Evolutionary conservation across 2,888 invertebrate genomes (phyloP), one percentile per base, ranked within the genome.

Genomic region (Teleiodes luculella): DNA sequence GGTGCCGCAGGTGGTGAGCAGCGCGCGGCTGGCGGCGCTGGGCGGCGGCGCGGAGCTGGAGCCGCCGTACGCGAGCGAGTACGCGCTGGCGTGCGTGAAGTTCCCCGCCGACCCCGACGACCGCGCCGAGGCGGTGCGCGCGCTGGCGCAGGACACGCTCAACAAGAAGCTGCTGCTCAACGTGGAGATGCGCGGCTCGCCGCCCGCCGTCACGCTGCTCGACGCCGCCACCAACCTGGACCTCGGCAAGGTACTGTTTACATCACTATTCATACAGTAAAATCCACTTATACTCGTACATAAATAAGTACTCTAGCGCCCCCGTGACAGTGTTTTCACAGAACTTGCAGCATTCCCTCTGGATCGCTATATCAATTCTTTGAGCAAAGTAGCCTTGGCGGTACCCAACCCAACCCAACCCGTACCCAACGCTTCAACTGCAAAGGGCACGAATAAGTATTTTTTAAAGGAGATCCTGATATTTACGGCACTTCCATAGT

Each of bases 81-180:
- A 96, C 76, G 87, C 90, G 2, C 89, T 99, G 56, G 97, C 97
- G 30, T 95, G 96, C 74, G 93, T 97, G 30, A 90, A 92, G 67
- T 92, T 97, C 75, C 97, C 98, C 6, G 87, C 92, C 54, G 98
- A 99, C 83, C 95, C 95, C 36, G 98, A 98, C 61, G 95, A 95
- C 71, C 92, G 93, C 60, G 91, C 92, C 30, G 93, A 95, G 65
- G 96, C 97, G 0, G 85, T 95, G 31, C 90, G 92, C 56, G 92
- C 91, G 1, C 91, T 96, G 67, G 91, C 86, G 28, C 76, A 90
- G 11, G 92, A 93, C 67, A 89, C 92, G 18, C 89, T 94, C 61
- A 95, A 95, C 75, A 94, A 94, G 73, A 94, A 94, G 69, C 87
- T 98, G 55, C 86, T 95, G 57, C 84, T 98, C 57, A 98, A 98